Evolutionary conservation across 2,797 vertebrate genomes (phyloP).

Genomic region (Anguilla marmorata): DNA sequence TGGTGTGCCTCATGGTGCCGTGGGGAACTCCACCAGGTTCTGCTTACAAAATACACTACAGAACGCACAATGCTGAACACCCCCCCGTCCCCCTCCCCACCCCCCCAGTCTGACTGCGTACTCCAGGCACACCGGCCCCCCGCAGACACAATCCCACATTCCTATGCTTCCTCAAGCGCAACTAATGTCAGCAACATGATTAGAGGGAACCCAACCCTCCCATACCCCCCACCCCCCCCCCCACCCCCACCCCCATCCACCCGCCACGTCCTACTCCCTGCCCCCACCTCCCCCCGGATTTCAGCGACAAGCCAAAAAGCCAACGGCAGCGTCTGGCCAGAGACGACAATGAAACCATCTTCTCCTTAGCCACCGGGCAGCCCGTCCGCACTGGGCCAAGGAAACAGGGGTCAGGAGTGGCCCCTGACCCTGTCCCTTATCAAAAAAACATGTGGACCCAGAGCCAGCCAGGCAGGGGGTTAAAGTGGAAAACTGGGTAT

Average conservation of each 20-base stretch:
- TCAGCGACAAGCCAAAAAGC: conserved; percentile 14
- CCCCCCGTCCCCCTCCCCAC: neutral
- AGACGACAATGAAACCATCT: neutral
- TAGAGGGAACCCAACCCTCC: conserved; percentile 14
- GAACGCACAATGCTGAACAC: neutral
- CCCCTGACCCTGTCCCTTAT: conserved; percentile 14
- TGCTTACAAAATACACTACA: neutral
- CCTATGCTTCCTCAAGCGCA: conserved; percentile 12
- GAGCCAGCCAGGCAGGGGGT: neutral
- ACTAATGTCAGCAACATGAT: conserved; percentile 28
- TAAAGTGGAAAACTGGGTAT: neutral
- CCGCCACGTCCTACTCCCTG: neutral
- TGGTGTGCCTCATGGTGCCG: neutral
- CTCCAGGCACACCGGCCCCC: neutral
- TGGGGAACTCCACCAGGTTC: neutral
- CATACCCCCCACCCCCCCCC: neutral
- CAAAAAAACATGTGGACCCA: neutral
- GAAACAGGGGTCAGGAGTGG: neutral
- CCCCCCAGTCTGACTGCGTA: neutral
- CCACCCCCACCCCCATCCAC: neutral
- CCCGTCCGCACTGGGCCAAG: neutral
- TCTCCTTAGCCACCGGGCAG: neutral
- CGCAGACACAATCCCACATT: conserved; percentile 15
- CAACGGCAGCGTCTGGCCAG: neutral
- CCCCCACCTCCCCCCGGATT: neutral